These are phyloP conservation scores for Smittia sp. DNA, from an alignment of 2,888 invertebrate species.

Conservation along the genomic window DNA sequence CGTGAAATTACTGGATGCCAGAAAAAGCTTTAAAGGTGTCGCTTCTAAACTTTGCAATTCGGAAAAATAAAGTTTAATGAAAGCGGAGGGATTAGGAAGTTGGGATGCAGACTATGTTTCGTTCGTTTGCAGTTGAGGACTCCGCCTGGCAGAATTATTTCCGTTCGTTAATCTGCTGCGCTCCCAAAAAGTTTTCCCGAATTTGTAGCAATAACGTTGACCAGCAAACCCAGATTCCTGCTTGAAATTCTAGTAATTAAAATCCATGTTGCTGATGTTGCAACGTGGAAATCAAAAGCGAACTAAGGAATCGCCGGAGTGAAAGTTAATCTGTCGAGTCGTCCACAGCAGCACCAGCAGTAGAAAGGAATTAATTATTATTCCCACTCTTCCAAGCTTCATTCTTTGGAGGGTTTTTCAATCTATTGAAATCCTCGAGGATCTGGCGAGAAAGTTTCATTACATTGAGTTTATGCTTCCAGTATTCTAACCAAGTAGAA, in stretches of 20 bases:
- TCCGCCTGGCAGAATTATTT: too few species aligned
- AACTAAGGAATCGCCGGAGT: neutral
- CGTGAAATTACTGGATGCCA: too few species aligned
- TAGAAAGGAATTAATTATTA: conserved; percentile 6
- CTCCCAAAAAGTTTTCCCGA: too few species aligned
- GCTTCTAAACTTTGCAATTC: too few species aligned
- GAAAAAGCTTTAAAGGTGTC: too few species aligned
- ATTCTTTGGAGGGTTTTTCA: neutral
- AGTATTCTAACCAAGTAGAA: neutral
- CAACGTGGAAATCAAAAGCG: neutral
- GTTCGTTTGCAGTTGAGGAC: too few species aligned
- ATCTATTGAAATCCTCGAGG: neutral
- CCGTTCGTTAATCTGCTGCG: too few species aligned
- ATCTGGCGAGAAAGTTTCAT: neutral
- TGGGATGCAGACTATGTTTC: too few species aligned
- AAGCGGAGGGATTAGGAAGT: too few species aligned
- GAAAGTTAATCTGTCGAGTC: neutral
- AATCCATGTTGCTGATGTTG: neutral
- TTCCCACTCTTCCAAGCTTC: neutral
- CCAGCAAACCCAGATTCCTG: neutral
- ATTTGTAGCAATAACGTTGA: neutral
- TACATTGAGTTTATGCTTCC: neutral
- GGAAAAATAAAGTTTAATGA: too few species aligned
- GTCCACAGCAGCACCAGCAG: neutral
- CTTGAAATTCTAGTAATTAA: neutral